Conservation (phyloP, 37 sponge, comb jelly and placozoan species). For the Hormiphora californensis region DNA sequence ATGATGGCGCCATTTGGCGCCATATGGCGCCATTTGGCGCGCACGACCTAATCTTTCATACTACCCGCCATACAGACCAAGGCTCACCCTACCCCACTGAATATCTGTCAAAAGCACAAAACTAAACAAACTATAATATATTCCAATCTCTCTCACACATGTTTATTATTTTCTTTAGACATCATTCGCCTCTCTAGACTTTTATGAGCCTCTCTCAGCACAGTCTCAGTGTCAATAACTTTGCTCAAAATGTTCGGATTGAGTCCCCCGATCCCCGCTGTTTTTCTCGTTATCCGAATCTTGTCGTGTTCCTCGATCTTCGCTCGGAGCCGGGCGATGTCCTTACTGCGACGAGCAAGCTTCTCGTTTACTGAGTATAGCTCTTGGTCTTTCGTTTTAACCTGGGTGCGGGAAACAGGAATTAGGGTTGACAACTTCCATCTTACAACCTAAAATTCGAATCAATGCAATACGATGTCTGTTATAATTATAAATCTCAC, state of each 20-base stretch:
- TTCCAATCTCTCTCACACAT: not conserved
- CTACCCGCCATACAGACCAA: too few species aligned
- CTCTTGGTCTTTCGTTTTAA: not conserved
- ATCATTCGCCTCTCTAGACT: conserved; percentile 32
- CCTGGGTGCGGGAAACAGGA: not conserved
- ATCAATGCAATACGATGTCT: not conserved
- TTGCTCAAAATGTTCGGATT: conserved; percentile 37
- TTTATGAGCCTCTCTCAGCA: conserved; percentile 32
- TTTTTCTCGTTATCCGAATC: not conserved
- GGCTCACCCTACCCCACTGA: too few species aligned
- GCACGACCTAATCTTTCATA: too few species aligned
- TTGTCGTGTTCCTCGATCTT: conserved; percentile 29
- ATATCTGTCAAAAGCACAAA: not conserved
- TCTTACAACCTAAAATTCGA: not conserved
- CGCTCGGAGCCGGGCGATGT: not conserved
- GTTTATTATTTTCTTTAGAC: not conserved
- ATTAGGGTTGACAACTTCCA: not conserved
- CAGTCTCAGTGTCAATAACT: conserved; percentile 53
- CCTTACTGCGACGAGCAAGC: not conserved
- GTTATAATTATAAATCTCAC: not conserved
- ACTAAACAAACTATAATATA: not conserved
- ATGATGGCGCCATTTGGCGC: too few species aligned
- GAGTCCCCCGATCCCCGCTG: not conserved
- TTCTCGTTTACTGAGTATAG: not conserved
- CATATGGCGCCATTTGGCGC: too few species aligned